phyloP scores from a whole-genome alignment of 2,888 invertebrate genomes.

The Lasioglossum zephyrum region DNA sequence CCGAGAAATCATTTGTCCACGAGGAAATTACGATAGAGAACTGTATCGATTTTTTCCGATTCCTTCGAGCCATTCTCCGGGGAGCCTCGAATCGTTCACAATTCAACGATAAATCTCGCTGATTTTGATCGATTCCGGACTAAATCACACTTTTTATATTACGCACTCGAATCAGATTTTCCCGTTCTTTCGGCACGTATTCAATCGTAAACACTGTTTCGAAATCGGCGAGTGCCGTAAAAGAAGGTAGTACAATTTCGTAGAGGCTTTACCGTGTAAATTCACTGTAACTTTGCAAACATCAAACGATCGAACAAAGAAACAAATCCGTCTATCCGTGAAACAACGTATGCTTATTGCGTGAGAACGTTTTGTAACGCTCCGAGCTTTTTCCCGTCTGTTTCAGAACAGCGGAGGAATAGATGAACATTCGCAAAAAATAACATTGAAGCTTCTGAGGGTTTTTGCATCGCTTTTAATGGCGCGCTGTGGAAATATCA shows the following conservation, averaged over 20 bases:
- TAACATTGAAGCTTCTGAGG: not conserved
- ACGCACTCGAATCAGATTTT: too few species aligned
- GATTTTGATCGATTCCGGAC: not conserved
- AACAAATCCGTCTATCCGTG: not conserved
- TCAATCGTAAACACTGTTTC: too few species aligned
- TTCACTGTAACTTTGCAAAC: not conserved
- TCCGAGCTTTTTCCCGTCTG: not conserved
- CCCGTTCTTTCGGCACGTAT: too few species aligned
- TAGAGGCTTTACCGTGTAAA: not conserved
- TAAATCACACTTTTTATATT: too few species aligned
- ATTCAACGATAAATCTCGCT: not conserved
- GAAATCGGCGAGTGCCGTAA: too few species aligned
- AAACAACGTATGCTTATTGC: not conserved
- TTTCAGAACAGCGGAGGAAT: not conserved
- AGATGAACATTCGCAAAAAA: not conserved
- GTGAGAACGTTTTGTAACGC: not conserved
- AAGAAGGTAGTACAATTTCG: not conserved
- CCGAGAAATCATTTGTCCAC: constrained; percentile 27
- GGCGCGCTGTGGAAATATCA: not conserved
- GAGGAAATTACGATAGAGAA: constrained; percentile 10
- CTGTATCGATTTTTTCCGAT: constrained; percentile 18
- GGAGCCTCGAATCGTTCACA: not conserved
- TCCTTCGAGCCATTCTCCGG: not conserved
- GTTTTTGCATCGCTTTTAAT: not conserved
- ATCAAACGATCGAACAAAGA: not conserved